Evolutionary conservation across 2,797 vertebrate genomes (phyloP).

Genomic region (Oreonectes daqikongensis): DNA sequence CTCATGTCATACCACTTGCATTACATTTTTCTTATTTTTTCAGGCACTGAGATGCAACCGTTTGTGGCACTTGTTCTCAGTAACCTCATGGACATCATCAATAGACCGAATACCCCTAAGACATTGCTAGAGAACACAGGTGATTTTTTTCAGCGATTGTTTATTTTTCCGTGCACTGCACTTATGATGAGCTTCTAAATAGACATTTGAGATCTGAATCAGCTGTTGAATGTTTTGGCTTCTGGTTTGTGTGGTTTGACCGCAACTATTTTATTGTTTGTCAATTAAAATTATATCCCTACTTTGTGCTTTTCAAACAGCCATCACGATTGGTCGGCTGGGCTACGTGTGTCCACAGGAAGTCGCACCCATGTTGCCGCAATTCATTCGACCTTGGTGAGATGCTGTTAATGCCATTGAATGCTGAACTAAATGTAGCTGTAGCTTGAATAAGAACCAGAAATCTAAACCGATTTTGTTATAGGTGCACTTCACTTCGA

Average conservation of each 20-base stretch:
- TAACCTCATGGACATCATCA: constrained; percentile 93
- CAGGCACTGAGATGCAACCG: constrained; percentile 94
- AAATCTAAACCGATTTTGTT: not conserved
- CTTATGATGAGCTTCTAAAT: constrained; percentile 26
- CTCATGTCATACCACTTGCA: not conserved
- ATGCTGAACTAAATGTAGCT: not conserved
- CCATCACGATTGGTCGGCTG: constrained; percentile 93
- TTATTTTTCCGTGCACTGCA: not conserved
- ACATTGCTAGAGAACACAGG: constrained; percentile 94
- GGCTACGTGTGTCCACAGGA: constrained; percentile 96
- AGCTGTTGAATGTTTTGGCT: constrained; percentile 26
- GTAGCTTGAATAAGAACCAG: not conserved
- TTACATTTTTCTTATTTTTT: not conserved
- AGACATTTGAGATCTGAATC: constrained; percentile 54
- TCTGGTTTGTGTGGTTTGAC: constrained; percentile 31
- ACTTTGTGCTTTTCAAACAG: constrained; percentile 67
- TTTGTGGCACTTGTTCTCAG: constrained; percentile 91
- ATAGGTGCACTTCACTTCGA: constrained; percentile 90
- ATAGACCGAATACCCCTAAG: constrained; percentile 94
- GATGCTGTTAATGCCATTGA: constrained; percentile 46
- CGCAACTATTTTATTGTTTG: not conserved
- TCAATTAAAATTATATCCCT: not conserved
- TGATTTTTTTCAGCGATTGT: constrained; percentile 55
- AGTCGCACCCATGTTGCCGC: constrained; percentile 91
- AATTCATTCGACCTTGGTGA: constrained; percentile 93